Conservation (phyloP, 2,888 invertebrate genomes). For the Megalurothrips usitatus region DNA sequence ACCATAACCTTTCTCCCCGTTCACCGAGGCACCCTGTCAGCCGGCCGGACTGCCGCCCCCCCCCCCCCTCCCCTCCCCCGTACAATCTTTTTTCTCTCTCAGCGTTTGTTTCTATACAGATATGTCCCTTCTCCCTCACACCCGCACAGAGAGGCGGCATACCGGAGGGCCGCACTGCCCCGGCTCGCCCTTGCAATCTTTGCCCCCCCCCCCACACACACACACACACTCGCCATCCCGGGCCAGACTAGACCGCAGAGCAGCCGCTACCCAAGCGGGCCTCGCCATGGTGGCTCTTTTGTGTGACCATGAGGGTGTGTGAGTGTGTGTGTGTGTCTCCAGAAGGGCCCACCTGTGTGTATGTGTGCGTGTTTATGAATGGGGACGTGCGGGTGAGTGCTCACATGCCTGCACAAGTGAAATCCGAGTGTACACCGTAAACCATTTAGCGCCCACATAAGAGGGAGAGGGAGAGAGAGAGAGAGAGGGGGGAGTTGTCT, state of each 20-base stretch:
- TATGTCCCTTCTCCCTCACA: too few species aligned
- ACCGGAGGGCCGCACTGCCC: too few species aligned
- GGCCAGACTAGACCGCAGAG: too few species aligned
- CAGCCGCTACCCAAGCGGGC: neutral
- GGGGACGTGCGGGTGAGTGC: neutral
- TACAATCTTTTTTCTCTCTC: neutral
- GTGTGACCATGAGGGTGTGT: neutral
- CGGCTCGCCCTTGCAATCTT: neutral
- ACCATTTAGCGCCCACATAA: too few species aligned
- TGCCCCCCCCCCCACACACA: neutral
- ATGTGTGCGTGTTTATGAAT: neutral
- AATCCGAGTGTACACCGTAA: too few species aligned
- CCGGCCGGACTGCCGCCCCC: too few species aligned
- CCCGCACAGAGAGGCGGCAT: too few species aligned
- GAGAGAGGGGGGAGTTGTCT: too few species aligned
- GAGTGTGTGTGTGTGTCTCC: neutral
- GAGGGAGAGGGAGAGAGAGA: too few species aligned
- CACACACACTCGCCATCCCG: too few species aligned
- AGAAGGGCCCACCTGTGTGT: neutral
- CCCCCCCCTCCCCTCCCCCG: neutral
- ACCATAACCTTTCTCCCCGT: neutral
- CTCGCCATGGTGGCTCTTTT: neutral
- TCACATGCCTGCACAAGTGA: too few species aligned
- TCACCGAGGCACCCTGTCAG: neutral
- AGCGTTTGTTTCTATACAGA: too few species aligned